Evolutionary conservation across 2,888 invertebrate species (phyloP), one percentile per base, ranked within the genome.

Genomic region (Trachelus troglodyta): DNA sequence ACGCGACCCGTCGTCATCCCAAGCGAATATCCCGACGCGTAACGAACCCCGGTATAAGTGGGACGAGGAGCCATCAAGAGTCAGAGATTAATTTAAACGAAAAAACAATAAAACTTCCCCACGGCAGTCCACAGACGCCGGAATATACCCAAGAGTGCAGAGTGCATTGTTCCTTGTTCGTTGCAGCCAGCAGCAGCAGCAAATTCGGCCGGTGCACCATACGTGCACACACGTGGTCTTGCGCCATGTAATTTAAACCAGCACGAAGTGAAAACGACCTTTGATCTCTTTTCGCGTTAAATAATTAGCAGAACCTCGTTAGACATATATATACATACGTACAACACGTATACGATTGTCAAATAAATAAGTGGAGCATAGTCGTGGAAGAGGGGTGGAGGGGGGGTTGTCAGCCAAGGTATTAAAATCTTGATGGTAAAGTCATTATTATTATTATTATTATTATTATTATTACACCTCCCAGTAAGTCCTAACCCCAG

Each of bases 341-440:
- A 6, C 4, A 0, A 9, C 23, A 1, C 9, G 56, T 23, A 9
- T 23, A 23, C 0, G 56, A 56, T 1, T 23, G 0, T 23, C 9
- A 23, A 23, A 23, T 56, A 9, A 2, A 56, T 23, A 56, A 23
- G 9, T 56, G 2, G 56, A 56, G 6, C 56, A 56, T 23, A 23
- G 23, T 56, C 23, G 1, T 3, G 0, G 9, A 0, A 9, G 12
- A 3, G 0, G 35, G 35, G 11, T 2, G 35, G 3, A 0, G 35
- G 34, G 11, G 34, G 34, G 0, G 15, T 15, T 40, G 15, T 40
- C 15, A 15, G 6, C 6, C 9, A 2, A 56, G 23, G 0, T 23
- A 1, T 0, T 56, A 56, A 56, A 1, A 56, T 56, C 23, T 6
- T 56, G 1, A 56, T 0, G 6, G 2, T 23, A 23, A 56, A 56